phyloP scores from a whole-genome alignment of 1,140 invertebrate genomes.

The Pseudachorutes palmiensis region DNA sequence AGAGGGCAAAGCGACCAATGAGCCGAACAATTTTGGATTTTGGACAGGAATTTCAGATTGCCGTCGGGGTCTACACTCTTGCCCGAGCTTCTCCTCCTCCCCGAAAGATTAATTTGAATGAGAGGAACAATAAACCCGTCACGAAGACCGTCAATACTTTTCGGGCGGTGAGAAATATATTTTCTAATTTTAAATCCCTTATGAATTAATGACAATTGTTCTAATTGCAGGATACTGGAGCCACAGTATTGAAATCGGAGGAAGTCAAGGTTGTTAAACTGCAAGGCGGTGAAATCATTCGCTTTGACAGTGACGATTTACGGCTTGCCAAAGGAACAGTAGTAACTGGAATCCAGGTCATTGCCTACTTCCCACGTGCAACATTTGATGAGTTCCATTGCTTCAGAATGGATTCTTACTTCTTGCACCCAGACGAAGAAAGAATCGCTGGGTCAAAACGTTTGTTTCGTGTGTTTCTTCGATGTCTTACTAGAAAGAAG shows the following conservation, averaged over 20 bases:
- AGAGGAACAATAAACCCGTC: constrained; percentile 14
- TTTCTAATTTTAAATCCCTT: neutral
- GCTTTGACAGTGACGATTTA: neutral
- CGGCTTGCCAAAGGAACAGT: neutral
- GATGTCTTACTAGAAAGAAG: neutral
- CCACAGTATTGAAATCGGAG: constrained; percentile 20
- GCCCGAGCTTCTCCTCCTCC: neutral
- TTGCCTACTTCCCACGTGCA: neutral
- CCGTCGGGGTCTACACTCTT: neutral
- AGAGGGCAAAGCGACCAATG: constrained; percentile 10
- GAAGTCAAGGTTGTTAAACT: constrained; percentile 8
- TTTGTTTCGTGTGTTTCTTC: constrained; percentile 8
- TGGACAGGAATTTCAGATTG: neutral
- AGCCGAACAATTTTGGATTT: neutral
- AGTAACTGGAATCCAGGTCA: neutral
- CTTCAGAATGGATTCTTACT: constrained; percentile 8
- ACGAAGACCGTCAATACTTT: constrained; percentile 2
- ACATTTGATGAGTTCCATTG: constrained; percentile 14
- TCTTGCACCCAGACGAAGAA: constrained; percentile 21
- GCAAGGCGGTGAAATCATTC: constrained; percentile 4
- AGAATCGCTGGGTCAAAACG: constrained; percentile 12
- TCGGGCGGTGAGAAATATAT: constrained; percentile 11
- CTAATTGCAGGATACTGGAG: constrained; percentile 9
- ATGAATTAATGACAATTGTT: neutral
- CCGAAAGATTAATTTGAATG: neutral